These are phyloP conservation scores for Isoperla grammatica DNA, from an alignment of 2,888 invertebrate genomes.

Conservation along the genomic window DNA sequence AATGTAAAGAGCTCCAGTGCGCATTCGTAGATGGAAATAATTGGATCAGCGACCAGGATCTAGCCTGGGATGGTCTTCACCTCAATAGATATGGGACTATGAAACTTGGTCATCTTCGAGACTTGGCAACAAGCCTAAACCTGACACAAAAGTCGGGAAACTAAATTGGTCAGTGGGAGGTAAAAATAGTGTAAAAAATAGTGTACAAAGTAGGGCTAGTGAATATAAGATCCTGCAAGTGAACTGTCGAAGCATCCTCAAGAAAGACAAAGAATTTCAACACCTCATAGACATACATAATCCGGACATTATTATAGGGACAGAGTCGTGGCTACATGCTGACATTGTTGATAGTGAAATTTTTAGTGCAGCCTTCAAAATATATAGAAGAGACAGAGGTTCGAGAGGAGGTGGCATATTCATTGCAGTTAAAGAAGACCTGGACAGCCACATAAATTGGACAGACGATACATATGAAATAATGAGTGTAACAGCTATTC, in stretches of 20 bases:
- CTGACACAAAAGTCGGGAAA: not conserved
- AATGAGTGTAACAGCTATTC: not conserved
- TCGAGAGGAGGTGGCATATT: conserved; percentile 1
- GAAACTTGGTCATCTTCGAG: not conserved
- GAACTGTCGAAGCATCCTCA: conserved; percentile 7
- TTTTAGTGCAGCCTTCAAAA: not conserved
- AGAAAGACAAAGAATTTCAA: not conserved
- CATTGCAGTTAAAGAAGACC: not conserved
- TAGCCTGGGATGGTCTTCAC: not conserved
- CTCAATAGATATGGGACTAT: not conserved
- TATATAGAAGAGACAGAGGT: conserved; percentile 2
- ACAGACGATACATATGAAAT: not conserved
- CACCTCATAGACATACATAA: conserved; percentile 1
- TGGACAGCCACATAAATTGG: not conserved
- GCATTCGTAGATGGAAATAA: not conserved
- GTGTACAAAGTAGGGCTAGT: too few relatives aligned
- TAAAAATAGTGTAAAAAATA: too few relatives aligned
- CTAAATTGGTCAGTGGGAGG: not conserved
- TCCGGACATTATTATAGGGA: conserved; percentile 6
- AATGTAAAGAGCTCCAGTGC: not conserved
- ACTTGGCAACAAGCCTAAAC: not conserved
- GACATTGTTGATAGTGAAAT: not conserved
- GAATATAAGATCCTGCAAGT: not conserved
- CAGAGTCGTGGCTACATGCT: conserved; percentile 5
- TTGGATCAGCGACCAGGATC: not conserved